These are phyloP conservation scores for Eublepharis macularius DNA, from an alignment of 2,113 vertebrate species.

Conservation along the genomic window DNA sequence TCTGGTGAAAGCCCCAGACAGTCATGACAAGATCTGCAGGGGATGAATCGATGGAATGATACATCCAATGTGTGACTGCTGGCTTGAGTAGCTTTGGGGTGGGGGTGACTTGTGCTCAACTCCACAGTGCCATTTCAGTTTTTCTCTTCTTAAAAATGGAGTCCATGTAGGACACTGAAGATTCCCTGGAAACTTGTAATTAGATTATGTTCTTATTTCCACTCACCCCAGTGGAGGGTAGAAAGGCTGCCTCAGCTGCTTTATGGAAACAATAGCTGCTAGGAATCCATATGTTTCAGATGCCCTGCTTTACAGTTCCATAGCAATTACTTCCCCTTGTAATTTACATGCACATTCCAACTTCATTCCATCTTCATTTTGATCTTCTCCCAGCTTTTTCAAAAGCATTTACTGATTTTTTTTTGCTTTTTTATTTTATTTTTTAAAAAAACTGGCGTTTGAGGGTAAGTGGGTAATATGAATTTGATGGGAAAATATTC, in stretches of 20 bases:
- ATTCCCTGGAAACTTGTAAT: not conserved
- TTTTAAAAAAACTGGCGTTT: not conserved
- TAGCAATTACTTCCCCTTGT: not conserved
- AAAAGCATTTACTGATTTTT: not conserved
- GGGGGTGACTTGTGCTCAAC: not conserved
- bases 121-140: rapidly evolving
- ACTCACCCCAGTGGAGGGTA: not conserved
- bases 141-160: not conserved
- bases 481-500: not conserved
- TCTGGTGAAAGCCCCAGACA: conserved; percentile 36
- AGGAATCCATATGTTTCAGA: not conserved
- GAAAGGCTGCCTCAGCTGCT: not conserved
- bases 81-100: rapidly evolving
- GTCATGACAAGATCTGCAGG: conserved; percentile 54
- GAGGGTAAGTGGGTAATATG: not conserved
- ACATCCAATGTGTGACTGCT: not conserved
- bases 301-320: not conserved
- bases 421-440: not conserved
- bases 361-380: not conserved
- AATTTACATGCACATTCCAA: not conserved
- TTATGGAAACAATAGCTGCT: not conserved
- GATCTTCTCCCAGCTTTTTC: not conserved
- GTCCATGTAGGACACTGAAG: not conserved
- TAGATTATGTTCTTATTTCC: rapidly evolving
- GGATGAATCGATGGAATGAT: conserved; percentile 31